Conservation (phyloP, 2,797 vertebrate genomes). For the Coregonus suidteri region DNA sequence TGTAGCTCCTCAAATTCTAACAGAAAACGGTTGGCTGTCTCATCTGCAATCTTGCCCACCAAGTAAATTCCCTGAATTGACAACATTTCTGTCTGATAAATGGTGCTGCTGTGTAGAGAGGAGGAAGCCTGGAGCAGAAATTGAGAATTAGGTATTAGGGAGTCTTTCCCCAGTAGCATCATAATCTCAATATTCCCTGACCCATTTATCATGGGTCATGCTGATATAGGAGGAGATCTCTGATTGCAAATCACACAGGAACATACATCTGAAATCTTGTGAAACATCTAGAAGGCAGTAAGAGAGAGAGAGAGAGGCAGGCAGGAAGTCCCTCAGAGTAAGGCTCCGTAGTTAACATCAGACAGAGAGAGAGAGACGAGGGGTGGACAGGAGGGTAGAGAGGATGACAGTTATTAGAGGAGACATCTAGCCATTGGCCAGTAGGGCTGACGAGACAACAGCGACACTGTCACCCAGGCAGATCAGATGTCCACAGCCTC, state of each 20-base stretch:
- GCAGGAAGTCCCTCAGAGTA: not conserved
- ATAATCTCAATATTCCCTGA: not conserved
- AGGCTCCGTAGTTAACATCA: not conserved
- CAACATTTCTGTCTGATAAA: not conserved
- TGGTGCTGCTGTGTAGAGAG: not conserved
- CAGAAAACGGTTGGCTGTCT: not conserved
- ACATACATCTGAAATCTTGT: not conserved
- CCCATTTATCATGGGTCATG: not conserved
- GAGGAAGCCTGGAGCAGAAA: not conserved
- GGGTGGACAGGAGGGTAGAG: not conserved
- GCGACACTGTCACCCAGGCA: conserved; percentile 2
- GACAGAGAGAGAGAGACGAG: not conserved
- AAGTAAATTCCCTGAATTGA: not conserved
- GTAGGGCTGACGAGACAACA: not conserved
- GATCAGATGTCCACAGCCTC: conserved; percentile 20
- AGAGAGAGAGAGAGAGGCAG: conserved; percentile 10
- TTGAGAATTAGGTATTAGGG: not conserved
- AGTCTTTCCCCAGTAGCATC: not conserved
- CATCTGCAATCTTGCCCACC: not conserved
- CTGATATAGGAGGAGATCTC: not conserved
- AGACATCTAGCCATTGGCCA: not conserved
- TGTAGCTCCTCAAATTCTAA: conserved; percentile 6
- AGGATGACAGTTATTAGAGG: not conserved
- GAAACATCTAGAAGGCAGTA: not conserved
- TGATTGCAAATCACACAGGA: not conserved